Percentiles rank a stretch among this genome's conserved stretches.
Evolutionary conservation across 2,113 vertebrate genomes (phyloP).

Genomic region (Atherinomorus stipes): DNA sequence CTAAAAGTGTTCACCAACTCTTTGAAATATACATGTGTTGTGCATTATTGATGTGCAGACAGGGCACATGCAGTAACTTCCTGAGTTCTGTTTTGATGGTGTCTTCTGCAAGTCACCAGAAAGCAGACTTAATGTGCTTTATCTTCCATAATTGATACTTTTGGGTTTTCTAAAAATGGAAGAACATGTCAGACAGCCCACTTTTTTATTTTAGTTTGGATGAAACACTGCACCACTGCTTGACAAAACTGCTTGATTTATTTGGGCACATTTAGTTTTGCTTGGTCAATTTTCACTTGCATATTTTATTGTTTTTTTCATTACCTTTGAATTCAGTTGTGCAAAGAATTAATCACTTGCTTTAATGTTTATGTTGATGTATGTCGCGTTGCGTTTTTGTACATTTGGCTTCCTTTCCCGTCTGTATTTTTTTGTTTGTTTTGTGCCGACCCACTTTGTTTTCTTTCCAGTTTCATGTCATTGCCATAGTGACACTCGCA

Average conservation of each 20-base stretch:
- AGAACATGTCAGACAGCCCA: constrained; percentile 13
- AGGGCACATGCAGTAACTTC: constrained; percentile 33
- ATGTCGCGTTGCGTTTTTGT: constrained; percentile 64
- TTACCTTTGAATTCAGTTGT: constrained; percentile 71
- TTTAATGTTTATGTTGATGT: constrained; percentile 77
- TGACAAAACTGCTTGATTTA: constrained; percentile 45
- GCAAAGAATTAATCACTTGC: constrained; percentile 73
- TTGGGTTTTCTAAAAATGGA: constrained; percentile 39
- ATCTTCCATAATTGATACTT: constrained; percentile 52
- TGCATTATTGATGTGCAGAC: constrained; percentile 72
- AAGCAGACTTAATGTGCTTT: constrained; percentile 48
- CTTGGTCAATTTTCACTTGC: constrained; percentile 63
- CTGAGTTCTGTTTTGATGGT: constrained; percentile 55
- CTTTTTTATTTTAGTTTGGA: constrained; percentile 38
- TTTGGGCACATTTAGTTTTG: constrained; percentile 60
- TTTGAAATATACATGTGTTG: constrained; percentile 73
- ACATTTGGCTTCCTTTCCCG: constrained; percentile 61
- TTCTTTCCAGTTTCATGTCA: constrained; percentile 85
- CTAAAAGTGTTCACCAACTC: constrained; percentile 57
- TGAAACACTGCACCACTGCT: constrained; percentile 27
- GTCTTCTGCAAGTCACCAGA: constrained; percentile 32
- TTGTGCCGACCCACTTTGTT: constrained; percentile 78
- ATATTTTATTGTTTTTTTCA: constrained; percentile 67
- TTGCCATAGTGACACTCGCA: constrained; percentile 84
- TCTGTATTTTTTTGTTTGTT: constrained; percentile 65